Evolutionary conservation across 2,797 vertebrate genomes (phyloP).

Genomic region (Myotis planiceps): DNA sequence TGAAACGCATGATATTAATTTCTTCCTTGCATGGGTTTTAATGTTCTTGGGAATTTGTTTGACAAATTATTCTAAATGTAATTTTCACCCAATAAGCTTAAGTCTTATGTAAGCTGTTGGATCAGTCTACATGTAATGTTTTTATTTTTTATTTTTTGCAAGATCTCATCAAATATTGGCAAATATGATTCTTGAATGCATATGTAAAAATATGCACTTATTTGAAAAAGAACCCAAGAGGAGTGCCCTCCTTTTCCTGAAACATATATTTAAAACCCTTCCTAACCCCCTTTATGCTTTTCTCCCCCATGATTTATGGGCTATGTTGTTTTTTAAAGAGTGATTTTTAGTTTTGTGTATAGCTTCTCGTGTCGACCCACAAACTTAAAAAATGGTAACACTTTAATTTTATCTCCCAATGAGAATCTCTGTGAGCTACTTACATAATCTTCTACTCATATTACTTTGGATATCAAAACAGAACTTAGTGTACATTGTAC

Average conservation of each 20-base stretch:
- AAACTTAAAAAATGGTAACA: background rate
- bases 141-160: background rate
- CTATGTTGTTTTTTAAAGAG: background rate
- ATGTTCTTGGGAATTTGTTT: conserved; percentile 62
- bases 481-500: background rate
- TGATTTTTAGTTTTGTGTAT: background rate
- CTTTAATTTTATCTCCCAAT: background rate
- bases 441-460: background rate
- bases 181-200: conserved; percentile 23
- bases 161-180: background rate
- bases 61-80: conserved; percentile 57
- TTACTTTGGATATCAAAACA: background rate
- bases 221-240: background rate
- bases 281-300: background rate
- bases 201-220: background rate
- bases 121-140: background rate
- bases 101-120: background rate
- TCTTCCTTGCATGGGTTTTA: conserved; percentile 43
- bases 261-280: background rate
- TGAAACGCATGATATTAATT: conserved; percentile 43
- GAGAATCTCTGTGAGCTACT: background rate
- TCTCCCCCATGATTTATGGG: background rate
- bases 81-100: conserved; percentile 38
- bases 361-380: background rate
- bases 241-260: background rate